Conservation (phyloP, 2,888 invertebrate species). For the Machimus atricapillus region DNA sequence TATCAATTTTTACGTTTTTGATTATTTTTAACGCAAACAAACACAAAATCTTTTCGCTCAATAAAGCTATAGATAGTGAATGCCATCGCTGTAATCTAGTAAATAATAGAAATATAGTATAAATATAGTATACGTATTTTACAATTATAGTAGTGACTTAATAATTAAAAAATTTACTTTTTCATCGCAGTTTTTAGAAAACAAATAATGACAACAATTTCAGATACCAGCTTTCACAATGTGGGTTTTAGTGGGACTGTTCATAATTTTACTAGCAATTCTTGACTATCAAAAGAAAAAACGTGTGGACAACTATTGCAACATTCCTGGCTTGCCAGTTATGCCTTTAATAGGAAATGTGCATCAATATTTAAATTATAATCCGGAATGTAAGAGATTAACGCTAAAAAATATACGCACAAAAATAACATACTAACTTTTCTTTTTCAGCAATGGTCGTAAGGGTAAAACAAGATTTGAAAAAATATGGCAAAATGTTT, state of each 20-base stretch:
- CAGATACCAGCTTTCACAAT: neutral
- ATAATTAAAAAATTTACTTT: too few relatives aligned
- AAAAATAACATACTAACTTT: neutral
- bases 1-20: too few relatives aligned
- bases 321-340: neutral
- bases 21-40: too few relatives aligned
- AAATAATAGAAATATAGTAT: too few relatives aligned
- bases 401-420: neutral
- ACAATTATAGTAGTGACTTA: too few relatives aligned
- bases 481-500: conserved; percentile 53
- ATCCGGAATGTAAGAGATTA: neutral
- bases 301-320: neutral
- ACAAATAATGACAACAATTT: neutral
- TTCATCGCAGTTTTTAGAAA: neutral
- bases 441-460: neutral
- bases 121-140: too few relatives aligned
- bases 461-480: neutral
- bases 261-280: neutral
- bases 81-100: too few relatives aligned
- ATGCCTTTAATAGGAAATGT: neutral
- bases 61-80: too few relatives aligned
- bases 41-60: too few relatives aligned
- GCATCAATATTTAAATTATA: neutral
- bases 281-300: neutral
- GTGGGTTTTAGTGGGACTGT: neutral